Evolutionary conservation across 2,888 invertebrate genomes (phyloP), one percentile per base, ranked within the genome.

Genomic region (Linnaemya tessellans): DNA sequence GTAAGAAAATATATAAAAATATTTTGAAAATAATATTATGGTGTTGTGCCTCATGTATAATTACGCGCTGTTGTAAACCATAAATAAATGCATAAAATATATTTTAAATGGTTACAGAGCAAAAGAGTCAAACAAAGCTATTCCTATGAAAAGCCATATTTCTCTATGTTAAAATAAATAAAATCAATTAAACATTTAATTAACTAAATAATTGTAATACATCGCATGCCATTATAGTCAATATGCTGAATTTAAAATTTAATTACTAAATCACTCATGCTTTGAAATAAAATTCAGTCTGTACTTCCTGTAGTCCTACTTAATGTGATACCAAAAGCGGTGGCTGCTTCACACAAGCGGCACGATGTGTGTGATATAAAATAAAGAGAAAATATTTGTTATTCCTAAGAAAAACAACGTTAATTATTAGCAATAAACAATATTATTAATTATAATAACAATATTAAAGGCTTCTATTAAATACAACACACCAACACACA

Each of bases 341-440:
- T 11, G 13, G n/a, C 13, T 70, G 41, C 18, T n/a, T 25, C 18
- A 70, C 3, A 10, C 54, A 54, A 41, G 65, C 30, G 65, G 65
- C 71, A 77, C n/a, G 38, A 65, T 56, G 49, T 58, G 25, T 58
- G 25, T 54, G 30, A 56, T 51, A 83, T 25, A 25, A 73, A 54
- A 46, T n/a, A 20, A 60, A 51, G n/a, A 77, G 58, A 77, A 58
- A 79, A 30, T 70, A 15, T 8, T 22, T 51, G 38, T 46, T 70
- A 1, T 71, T 56, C 54, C 62, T 64, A 46, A 67, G 68, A 73
- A 60, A 49, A 74, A 78, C 67, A 80, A 80, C 65, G 65, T 67
- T 82, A 80, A 84, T 87, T 86, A 86, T 60, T 68, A 78, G 77
- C 82, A 79, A 68, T 84, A 80, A 84, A 74, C 65, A 87, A 85